Percentiles rank a stretch among this genome's conserved stretches.
phyloP scores from a whole-genome alignment of 2,113 vertebrate genomes.

The Tupaia tana region DNA sequence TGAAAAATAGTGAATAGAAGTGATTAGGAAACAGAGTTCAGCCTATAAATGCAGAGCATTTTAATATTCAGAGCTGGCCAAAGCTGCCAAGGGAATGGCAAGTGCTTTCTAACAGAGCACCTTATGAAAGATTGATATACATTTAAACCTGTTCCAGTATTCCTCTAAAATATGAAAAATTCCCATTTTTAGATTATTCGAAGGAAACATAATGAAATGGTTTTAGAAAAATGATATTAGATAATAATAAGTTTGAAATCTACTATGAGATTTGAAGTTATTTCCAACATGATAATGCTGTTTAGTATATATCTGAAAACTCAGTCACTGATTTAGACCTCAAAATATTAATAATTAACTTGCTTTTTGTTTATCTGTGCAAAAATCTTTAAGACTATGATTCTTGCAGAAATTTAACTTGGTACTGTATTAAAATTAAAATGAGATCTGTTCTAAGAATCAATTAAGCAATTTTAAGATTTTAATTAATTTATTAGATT shows the following conservation, averaged over 20 bases:
- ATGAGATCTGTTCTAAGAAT: not conserved
- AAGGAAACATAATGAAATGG: not conserved
- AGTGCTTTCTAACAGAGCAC: not conserved
- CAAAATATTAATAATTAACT: not conserved
- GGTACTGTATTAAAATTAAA: slow-evolving; percentile 2
- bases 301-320: slow-evolving; percentile 29
- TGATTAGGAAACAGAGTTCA: not conserved
- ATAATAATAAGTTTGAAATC: not conserved
- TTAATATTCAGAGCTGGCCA: not conserved
- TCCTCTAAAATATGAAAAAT: slow-evolving; percentile 24
- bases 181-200: not conserved
- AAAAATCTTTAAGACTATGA: slow-evolving; percentile 38
- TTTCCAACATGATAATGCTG: not conserved
- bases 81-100: not conserved
- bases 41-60: not conserved
- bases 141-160: not conserved
- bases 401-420: not conserved
- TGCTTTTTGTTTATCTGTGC: slow-evolving; percentile 2
- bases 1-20: not conserved
- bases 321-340: slow-evolving; percentile 23
- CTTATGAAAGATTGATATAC: not conserved
- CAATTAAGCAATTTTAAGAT: not conserved
- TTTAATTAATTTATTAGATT: slow-evolving; percentile 31
- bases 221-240: slow-evolving; percentile 35
- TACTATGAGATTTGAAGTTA: slow-evolving; percentile 3